phyloP scores from a whole-genome alignment of 2,888 invertebrate genomes.

The Scrobipalpa atriplicella region DNA sequence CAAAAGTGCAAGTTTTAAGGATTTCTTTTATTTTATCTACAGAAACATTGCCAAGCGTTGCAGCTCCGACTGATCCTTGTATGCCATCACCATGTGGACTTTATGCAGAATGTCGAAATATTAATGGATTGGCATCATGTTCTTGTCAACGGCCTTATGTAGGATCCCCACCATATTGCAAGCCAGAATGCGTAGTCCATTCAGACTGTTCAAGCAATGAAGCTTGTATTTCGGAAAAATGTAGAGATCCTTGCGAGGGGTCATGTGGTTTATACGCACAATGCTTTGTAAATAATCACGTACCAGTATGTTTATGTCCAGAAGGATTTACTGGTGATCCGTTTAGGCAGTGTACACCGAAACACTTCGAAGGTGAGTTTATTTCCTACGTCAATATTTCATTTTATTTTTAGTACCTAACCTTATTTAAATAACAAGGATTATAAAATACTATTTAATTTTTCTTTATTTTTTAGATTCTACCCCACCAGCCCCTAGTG shows the following conservation, averaged over 20 bases:
- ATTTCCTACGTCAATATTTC: background rate
- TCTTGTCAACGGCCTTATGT: constrained; percentile 86
- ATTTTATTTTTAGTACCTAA: background rate
- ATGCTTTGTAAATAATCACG: constrained; percentile 87
- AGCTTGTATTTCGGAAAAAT: constrained; percentile 87
- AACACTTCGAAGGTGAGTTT: constrained; percentile 73
- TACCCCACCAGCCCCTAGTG: constrained; percentile 36
- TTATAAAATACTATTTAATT: background rate
- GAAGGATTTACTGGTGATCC: constrained; percentile 86
- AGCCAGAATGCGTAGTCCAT: constrained; percentile 86
- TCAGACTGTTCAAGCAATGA: constrained; percentile 85
- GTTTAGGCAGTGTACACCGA: constrained; percentile 85
- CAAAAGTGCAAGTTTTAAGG: background rate
- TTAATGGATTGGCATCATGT: constrained; percentile 87
- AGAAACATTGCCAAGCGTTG: constrained; percentile 60
- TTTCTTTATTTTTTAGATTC: constrained; percentile 28
- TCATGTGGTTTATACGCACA: constrained; percentile 86
- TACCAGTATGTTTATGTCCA: constrained; percentile 88
- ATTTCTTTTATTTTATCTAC: constrained; percentile 31
- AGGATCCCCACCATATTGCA: constrained; percentile 85
- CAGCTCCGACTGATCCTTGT: constrained; percentile 84
- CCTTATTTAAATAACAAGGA: background rate
- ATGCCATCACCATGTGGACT: constrained; percentile 88
- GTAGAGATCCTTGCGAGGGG: constrained; percentile 87
- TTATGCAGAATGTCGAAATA: constrained; percentile 88